Percentiles rank a stretch among this genome's conserved stretches.
Conservation (phyloP, 2,113 vertebrate species). For the Menura novaehollandiae region DNA sequence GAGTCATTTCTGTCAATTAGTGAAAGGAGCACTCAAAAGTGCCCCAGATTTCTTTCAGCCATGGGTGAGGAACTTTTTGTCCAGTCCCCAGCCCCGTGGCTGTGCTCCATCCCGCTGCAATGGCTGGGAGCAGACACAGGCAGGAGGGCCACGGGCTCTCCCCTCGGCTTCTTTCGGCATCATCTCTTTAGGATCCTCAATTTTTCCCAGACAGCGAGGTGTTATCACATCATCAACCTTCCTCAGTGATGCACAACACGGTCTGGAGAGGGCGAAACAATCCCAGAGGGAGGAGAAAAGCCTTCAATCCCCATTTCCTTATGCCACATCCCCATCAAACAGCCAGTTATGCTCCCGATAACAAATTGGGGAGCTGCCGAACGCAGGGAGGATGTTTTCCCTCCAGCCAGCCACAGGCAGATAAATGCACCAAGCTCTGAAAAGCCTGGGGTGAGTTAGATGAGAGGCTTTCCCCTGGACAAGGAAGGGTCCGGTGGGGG, state of each 20-base stretch:
- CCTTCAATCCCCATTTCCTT: neutral
- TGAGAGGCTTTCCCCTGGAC: neutral
- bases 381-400: neutral
- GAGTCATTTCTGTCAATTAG: neutral
- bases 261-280: neutral
- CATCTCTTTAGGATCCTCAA: fast-evolving
- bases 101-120: neutral
- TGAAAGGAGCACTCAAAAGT: neutral
- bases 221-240: neutral
- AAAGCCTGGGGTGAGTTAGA: neutral
- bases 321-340: neutral
- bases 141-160: neutral
- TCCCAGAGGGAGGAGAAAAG: neutral
- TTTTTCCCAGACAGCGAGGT: fast-evolving
- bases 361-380: neutral
- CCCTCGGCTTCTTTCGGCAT: neutral
- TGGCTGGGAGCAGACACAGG: neutral
- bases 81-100: neutral
- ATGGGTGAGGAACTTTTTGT: neutral
- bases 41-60: neutral
- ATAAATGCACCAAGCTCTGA: neutral
- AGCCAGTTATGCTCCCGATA: neutral
- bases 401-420: neutral
- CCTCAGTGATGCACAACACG: neutral
- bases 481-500: fast-evolving